These are phyloP conservation scores for Sisyra terminalis DNA, from an alignment of 2,888 invertebrate species.

Conservation along the genomic window DNA sequence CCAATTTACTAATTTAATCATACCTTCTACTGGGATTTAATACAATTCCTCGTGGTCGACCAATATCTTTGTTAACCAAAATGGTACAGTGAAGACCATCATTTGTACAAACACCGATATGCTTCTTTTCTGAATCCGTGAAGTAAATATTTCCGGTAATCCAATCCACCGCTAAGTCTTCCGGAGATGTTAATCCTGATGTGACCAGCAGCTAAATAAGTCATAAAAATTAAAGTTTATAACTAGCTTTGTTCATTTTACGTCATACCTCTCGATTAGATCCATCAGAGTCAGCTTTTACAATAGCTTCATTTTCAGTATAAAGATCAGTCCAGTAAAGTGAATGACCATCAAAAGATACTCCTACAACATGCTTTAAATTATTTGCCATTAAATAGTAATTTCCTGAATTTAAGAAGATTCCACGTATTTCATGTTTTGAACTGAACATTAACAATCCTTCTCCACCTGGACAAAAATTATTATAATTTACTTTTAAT, in stretches of 20 bases:
- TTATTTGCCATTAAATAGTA: slow-evolving; percentile 32
- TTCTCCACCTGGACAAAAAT: slow-evolving; percentile 38
- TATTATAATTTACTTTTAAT: no score
- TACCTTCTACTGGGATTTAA: slow-evolving; percentile 52
- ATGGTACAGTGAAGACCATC: slow-evolving; percentile 49
- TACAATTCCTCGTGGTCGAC: slow-evolving; percentile 51
- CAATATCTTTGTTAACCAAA: slow-evolving; percentile 38
- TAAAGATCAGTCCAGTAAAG: slow-evolving; percentile 67
- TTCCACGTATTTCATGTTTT: slow-evolving; percentile 42
- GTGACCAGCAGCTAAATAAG: slow-evolving; percentile 35
- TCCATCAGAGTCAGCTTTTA: slow-evolving; percentile 44
- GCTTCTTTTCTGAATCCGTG: slow-evolving; percentile 50
- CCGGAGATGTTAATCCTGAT: slow-evolving; percentile 52
- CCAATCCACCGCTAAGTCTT: slow-evolving; percentile 64
- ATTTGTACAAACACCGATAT: slow-evolving; percentile 57
- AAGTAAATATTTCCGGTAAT: slow-evolving; percentile 68
- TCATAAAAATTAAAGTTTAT: neutral
- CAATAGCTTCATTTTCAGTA: slow-evolving; percentile 52
- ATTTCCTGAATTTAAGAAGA: slow-evolving; percentile 37
- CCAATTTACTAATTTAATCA: slow-evolving; percentile 15
- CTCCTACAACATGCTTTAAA: slow-evolving; percentile 43
- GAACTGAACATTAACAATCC: slow-evolving; percentile 52
- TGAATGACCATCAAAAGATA: slow-evolving; percentile 49
- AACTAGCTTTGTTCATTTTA: neutral
- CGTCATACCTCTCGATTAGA: slow-evolving; percentile 33